Evolutionary conservation across 1,140 invertebrate species (phyloP).

Genomic region (Colletes gigas): DNA sequence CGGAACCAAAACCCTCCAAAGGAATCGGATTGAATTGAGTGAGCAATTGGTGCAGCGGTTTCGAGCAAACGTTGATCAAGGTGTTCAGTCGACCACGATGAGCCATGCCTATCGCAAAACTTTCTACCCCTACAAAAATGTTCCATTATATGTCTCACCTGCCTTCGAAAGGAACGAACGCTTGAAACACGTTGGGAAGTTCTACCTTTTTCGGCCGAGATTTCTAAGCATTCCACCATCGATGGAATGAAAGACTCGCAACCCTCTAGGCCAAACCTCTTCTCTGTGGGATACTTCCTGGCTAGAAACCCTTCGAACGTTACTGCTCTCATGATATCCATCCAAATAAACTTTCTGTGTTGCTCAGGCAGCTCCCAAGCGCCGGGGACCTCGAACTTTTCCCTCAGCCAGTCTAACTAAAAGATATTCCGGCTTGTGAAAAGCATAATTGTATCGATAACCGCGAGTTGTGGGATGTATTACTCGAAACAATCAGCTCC

Average conservation of each 20-base stretch:
- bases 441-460: too few species aligned
- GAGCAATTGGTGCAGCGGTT: slow-evolving; percentile 92
- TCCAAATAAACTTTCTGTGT: slow-evolving; percentile 87
- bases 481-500: neutral
- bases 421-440: neutral
- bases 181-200: neutral
- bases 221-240: slow-evolving; percentile 94
- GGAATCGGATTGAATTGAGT: slow-evolving; percentile 86
- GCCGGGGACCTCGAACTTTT: slow-evolving; percentile 90
- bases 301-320: slow-evolving; percentile 94
- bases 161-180: too few species aligned
- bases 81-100: slow-evolving; percentile 96
- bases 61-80: slow-evolving; percentile 93
- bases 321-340: slow-evolving; percentile 87
- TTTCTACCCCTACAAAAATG: slow-evolving; percentile 85
- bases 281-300: slow-evolving; percentile 94
- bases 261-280: slow-evolving; percentile 95
- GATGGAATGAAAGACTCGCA: slow-evolving; percentile 94
- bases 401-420: slow-evolving; percentile 90
- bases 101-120: slow-evolving; percentile 94
- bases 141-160: neutral
- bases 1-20: slow-evolving; percentile 86
- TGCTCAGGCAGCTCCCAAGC: slow-evolving; percentile 85
- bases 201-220: slow-evolving; percentile 84
- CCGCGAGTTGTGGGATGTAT: too few species aligned